These are phyloP conservation scores for Pterocles gutturalis DNA, from an alignment of 2,113 vertebrate species.

Conservation along the genomic window DNA sequence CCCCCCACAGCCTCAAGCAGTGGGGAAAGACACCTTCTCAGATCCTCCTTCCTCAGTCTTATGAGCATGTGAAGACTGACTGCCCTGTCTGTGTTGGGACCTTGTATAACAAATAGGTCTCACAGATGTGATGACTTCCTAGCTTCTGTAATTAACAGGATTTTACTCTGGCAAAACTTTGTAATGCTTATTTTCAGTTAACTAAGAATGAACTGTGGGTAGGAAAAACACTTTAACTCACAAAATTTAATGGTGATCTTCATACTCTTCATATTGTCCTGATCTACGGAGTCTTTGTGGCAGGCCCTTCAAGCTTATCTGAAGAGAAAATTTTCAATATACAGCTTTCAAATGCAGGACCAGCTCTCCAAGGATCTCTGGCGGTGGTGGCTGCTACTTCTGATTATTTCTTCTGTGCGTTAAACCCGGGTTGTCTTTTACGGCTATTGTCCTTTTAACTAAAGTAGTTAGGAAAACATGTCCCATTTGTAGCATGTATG, in stretches of 20 bases:
- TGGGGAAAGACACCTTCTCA: not conserved
- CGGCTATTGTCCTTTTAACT: not conserved
- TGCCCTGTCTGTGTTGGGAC: not conserved
- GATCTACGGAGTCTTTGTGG: not conserved
- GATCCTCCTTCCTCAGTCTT: not conserved
- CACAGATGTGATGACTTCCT: not conserved
- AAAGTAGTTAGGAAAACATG: slow-evolving; percentile 1
- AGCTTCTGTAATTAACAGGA: not conserved
- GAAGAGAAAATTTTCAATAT: not conserved
- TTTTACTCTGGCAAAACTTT: not conserved
- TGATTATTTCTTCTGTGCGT: not conserved
- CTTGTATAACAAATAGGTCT: not conserved
- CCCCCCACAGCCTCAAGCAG: not conserved
- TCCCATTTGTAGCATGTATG: not conserved
- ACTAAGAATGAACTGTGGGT: not conserved
- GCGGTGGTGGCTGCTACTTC: not conserved
- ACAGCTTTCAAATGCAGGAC: not conserved
- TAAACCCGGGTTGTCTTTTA: not conserved
- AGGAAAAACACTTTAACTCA: not conserved
- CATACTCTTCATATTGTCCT: not conserved
- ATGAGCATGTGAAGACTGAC: not conserved
- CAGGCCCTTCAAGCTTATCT: not conserved
- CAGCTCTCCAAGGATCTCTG: not conserved
- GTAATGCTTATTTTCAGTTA: not conserved
- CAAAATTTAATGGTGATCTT: not conserved